Percentiles rank a stretch among this genome's conserved stretches.
These are phyloP conservation scores for Pluvianellus socialis DNA, from an alignment of 2,113 vertebrate genomes.

Conservation along the genomic window DNA sequence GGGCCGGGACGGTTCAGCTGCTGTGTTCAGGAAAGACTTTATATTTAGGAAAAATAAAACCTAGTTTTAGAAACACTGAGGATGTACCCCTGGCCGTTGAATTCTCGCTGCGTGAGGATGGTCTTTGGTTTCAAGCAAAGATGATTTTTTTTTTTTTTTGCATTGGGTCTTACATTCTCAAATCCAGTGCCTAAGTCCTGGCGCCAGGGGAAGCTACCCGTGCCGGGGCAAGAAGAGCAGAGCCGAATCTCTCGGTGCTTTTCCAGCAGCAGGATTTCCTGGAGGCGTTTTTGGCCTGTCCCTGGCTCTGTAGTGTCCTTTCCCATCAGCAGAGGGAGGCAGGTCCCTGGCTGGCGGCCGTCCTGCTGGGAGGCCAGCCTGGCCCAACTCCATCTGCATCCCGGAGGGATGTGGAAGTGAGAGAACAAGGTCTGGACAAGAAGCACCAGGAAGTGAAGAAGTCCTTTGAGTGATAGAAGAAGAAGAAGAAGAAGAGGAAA, in stretches of 20 bases:
- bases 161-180: not conserved
- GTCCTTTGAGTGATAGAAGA: not conserved
- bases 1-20: not conserved
- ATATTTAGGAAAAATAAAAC: constrained; percentile 29
- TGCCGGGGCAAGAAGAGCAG: not conserved
- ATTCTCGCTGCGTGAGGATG: not conserved
- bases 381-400: not conserved
- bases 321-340: constrained; percentile 41
- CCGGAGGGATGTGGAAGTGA: not conserved
- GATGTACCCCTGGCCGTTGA: not conserved
- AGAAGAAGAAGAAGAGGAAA: accelerated
- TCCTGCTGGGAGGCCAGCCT: not conserved
- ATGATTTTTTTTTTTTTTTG: too few relatives aligned
- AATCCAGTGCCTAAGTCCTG: not conserved
- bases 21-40: not conserved
- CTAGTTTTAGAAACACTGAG: not conserved
- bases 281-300: accelerated
- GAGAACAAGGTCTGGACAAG: not conserved
- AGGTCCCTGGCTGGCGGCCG: not conserved
- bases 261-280: accelerated
- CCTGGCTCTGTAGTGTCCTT: not conserved
- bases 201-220: accelerated
- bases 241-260: accelerated
- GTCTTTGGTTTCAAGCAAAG: not conserved
- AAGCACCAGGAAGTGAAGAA: not conserved